Evolutionary conservation across 2,797 vertebrate genomes (phyloP), one percentile per base, ranked within the genome.

Genomic region (Myotis findleyi): DNA sequence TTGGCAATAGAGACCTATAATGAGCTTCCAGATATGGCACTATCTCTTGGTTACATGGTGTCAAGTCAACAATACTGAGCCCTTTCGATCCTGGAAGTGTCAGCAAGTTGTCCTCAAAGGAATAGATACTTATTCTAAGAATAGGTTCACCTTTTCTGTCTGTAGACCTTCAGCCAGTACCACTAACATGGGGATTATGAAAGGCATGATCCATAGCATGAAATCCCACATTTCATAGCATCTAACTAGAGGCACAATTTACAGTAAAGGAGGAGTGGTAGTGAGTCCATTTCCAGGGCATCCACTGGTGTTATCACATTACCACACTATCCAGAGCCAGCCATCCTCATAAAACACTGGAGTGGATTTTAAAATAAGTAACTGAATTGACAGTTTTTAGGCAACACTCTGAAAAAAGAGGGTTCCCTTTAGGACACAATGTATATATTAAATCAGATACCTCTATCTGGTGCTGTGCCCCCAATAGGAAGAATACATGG

Each of bases 391-490:
- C 21, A 59, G 17, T 66, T 85, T 83, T 27, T 83, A 82, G 38
- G 49, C 23, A 86, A 79, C 30, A 77, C 33, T 94, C 59, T 81
- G 33, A 93, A 86, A 86, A 57, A 94, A 90, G 16, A 51, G 23
- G 17, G 3, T 77, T 2, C 8, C 25, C 64, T 93, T 91, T 64
- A 47, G 79, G 30, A 66, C 30, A 91, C 30, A 51, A 38, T 36
- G 47, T 62, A 27, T 57, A 53, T 76, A 59, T 89, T 88, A 94
- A 85, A 86, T 91, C 53, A 73, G 51, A 84, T n/a, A 89, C 3
- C 69, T 80, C 66, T 84, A n/a, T 68, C 16, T 73, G 33, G 53
- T 79, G 12, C n/a, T 73, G 5, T 80, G 47, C 57, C 1, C 38
- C n/a, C 21, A 79, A 30, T 16, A 64, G 23, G 68, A 91, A 93